These are phyloP conservation scores for Ceratina australensis DNA, from an alignment of 1,140 invertebrate species.

Conservation along the genomic window DNA sequence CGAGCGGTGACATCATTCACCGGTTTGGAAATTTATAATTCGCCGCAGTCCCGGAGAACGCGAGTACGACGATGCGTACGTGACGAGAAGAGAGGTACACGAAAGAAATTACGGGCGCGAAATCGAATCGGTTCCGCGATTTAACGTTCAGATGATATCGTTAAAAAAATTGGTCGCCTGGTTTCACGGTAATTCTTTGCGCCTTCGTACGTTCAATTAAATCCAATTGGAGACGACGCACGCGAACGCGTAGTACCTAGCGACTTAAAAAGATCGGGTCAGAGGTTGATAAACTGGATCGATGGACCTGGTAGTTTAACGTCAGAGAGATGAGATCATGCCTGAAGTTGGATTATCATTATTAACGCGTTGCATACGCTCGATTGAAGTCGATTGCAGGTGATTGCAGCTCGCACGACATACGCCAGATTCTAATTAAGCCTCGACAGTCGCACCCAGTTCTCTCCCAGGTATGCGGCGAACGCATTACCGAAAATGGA, in stretches of 20 bases:
- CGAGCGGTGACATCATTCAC: slow-evolving; percentile 31
- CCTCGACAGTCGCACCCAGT: not conserved
- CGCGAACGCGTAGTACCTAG: not conserved
- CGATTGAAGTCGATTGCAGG: slow-evolving; percentile 33
- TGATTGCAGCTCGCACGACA: slow-evolving; percentile 30
- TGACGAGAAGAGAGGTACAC: no score
- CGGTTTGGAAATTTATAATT: slow-evolving; percentile 17
- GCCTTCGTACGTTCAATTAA: not conserved
- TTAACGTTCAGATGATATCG: slow-evolving; percentile 58
- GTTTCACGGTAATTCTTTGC: not conserved
- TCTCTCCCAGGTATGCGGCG: not conserved
- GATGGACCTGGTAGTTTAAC: not conserved
- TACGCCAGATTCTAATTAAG: not conserved
- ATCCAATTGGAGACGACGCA: not conserved
- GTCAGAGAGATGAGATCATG: slow-evolving; percentile 36
- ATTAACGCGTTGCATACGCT: slow-evolving; percentile 24
- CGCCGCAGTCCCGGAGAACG: not conserved
- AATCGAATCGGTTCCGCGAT: slow-evolving; percentile 31
- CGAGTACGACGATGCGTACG: not conserved
- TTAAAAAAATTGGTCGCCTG: not conserved
- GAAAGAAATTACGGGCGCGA: no score
- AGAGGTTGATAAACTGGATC: slow-evolving; percentile 20
- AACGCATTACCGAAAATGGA: not conserved
- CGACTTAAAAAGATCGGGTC: slow-evolving; percentile 4
- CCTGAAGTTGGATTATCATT: slow-evolving; percentile 46